Evolutionary conservation across 2,113 vertebrate genomes (phyloP).

Genomic region (Neomonachus schauinslandi): DNA sequence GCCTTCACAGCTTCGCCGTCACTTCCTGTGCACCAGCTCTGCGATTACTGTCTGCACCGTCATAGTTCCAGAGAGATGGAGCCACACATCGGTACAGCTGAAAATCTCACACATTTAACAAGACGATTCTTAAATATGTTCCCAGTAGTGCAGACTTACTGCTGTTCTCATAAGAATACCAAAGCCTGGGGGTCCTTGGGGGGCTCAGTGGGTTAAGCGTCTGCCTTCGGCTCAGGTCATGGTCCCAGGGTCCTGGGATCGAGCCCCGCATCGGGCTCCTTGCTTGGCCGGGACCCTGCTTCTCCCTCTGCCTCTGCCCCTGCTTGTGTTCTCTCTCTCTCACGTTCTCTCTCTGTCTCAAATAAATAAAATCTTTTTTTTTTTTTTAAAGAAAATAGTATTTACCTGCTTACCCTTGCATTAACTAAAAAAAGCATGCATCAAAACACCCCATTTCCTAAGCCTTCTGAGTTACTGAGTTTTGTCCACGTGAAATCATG

Average conservation of each 20-base stretch:
- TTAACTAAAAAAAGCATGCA: neutral
- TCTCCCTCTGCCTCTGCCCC: too few species aligned
- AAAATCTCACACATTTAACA: neutral
- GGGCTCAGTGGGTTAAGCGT: too few species aligned
- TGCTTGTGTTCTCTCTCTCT: too few species aligned
- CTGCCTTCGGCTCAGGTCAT: too few species aligned
- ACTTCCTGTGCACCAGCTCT: neutral
- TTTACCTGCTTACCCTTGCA: neutral
- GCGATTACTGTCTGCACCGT: fast-evolving
- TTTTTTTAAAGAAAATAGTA: neutral
- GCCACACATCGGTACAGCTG: neutral
- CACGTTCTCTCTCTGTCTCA: too few species aligned
- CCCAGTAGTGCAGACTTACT: neutral
- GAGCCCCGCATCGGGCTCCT: too few species aligned
- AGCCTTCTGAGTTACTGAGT: too few species aligned
- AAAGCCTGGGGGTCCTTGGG: neutral
- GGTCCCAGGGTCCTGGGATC: too few species aligned
- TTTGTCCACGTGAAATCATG: too few species aligned
- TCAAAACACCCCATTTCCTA: too few species aligned
- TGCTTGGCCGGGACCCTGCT: too few species aligned
- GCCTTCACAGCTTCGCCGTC: neutral
- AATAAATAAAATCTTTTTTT: too few species aligned
- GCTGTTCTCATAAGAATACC: neutral
- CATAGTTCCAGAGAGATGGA: neutral
- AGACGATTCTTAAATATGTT: neutral